Conservation (phyloP, 2,797 vertebrate species). For the Poecilia velifera region DNA sequence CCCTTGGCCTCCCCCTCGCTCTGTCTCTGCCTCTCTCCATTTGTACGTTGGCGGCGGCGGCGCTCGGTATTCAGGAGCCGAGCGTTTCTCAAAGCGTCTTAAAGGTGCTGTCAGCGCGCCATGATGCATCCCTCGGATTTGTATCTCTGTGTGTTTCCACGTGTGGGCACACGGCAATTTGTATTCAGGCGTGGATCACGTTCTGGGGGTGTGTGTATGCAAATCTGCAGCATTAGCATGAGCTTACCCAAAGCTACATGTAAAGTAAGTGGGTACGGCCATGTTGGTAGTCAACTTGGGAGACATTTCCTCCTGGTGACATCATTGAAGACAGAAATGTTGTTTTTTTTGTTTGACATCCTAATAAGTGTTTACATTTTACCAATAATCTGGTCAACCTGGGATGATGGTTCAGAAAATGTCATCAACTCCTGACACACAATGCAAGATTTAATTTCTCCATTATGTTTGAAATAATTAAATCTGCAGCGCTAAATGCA, state of each 20-base stretch:
- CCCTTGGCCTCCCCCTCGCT: conserved; percentile 67
- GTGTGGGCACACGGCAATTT: conserved; percentile 65
- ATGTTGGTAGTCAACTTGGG: no score
- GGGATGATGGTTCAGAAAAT: not conserved
- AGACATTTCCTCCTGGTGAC: not conserved
- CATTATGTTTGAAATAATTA: not conserved
- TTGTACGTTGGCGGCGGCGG: conserved; percentile 41
- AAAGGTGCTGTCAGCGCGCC: conserved; percentile 67
- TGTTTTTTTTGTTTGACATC: not conserved
- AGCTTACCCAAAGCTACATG: conserved; percentile 25
- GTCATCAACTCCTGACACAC: not conserved
- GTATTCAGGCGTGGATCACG: conserved; percentile 46
- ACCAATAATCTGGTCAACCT: not conserved
- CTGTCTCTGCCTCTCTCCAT: conserved; percentile 70
- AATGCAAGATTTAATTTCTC: conserved; percentile 5
- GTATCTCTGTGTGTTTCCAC: conserved; percentile 59
- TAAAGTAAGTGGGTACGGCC: not conserved
- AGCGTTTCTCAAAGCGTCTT: conserved; percentile 70
- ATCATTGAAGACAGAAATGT: not conserved
- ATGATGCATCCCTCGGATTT: conserved; percentile 71
- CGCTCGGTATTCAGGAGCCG: conserved; percentile 51
- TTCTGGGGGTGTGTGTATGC: conserved; percentile 43
- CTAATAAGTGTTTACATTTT: not conserved
- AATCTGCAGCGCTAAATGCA: not conserved
- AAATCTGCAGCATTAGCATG: conserved; percentile 49